A percentile compares a stretch with the other conserved stretches of the same genome.
phyloP scores from a whole-genome alignment of 2,888 invertebrate genomes.

The Girardia tigrina region DNA sequence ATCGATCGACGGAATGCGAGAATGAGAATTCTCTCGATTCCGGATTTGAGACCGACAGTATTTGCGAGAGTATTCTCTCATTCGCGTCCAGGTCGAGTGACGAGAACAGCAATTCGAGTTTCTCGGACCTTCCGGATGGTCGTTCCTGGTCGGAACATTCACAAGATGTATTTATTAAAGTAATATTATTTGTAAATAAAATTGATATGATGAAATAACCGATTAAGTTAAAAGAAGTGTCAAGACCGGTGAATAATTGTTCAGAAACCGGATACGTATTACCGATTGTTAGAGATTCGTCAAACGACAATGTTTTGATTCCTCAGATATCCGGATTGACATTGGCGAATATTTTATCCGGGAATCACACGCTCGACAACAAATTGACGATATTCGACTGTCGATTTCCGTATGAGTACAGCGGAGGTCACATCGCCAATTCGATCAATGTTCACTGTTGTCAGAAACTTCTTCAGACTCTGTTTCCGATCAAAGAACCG shows the following conservation, averaged over 20 bases:
- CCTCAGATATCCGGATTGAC: neutral
- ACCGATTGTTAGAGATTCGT: neutral
- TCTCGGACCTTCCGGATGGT: neutral
- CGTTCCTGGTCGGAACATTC: neutral
- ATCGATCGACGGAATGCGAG: too few relatives aligned
- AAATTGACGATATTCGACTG: conserved; percentile 25
- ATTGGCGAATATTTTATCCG: conserved; percentile 2
- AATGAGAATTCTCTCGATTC: neutral
- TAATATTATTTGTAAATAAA: neutral
- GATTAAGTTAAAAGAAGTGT: neutral
- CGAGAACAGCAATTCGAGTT: neutral
- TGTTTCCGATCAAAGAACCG: neutral
- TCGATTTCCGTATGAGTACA: conserved; percentile 31
- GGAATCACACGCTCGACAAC: conserved; percentile 4
- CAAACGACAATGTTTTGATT: conserved; percentile 6
- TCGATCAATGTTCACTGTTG: conserved; percentile 24
- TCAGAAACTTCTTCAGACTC: conserved; percentile 23
- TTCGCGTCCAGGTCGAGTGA: neutral
- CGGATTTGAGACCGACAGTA: neutral
- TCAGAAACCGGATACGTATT: conserved; percentile 11
- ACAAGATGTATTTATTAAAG: neutral
- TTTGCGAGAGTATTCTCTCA: neutral
- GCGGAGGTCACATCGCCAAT: conserved; percentile 25
- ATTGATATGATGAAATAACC: neutral
- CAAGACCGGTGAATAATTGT: neutral